Percentiles rank a stretch among this genome's conserved stretches.
phyloP scores from a whole-genome alignment of 1,140 invertebrate genomes.

The Psix sp. region DNA sequence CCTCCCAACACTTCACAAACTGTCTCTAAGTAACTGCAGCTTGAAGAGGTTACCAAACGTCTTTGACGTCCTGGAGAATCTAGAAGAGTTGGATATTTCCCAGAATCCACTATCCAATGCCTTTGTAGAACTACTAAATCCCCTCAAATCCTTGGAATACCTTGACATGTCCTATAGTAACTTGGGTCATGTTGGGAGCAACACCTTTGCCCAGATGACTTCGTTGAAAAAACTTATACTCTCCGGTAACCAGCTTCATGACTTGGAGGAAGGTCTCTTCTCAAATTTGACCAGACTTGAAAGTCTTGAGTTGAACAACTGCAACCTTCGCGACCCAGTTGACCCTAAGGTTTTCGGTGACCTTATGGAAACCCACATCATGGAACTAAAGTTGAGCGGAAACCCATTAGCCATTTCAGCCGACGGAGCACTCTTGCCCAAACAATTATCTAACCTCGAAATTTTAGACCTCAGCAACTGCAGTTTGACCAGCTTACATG shows the following conservation, averaged over 20 bases:
- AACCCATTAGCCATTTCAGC: conserved; percentile 81
- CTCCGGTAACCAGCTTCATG: conserved; percentile 82
- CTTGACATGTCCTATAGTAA: conserved; percentile 86
- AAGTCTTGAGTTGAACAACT: conserved; percentile 83
- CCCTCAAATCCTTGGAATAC: conserved; percentile 81
- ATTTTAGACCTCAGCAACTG: conserved; percentile 83
- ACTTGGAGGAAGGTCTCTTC: conserved; percentile 83
- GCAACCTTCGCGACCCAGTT: conserved; percentile 80
- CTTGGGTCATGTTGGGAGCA: conserved; percentile 81
- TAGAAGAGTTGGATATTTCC: conserved; percentile 83
- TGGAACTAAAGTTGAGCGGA: conserved; percentile 83
- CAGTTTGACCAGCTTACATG: conserved; percentile 79
- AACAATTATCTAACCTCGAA: conserved; percentile 81
- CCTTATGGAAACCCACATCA: conserved; percentile 80
- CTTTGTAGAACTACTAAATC: conserved; percentile 82
- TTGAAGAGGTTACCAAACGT: conserved; percentile 81
- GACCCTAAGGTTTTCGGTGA: conserved; percentile 83
- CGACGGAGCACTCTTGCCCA: conserved; percentile 79
- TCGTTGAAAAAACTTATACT: conserved; percentile 81
- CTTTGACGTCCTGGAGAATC: conserved; percentile 81
- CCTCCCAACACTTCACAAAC: conserved; percentile 80
- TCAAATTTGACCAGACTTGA: conserved; percentile 82
- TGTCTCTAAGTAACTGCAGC: conserved; percentile 83
- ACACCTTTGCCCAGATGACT: conserved; percentile 84
- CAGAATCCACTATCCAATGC: conserved; percentile 83